phyloP scores from a whole-genome alignment of 2,113 vertebrate genomes.

The Coregonus clupeaformis region DNA sequence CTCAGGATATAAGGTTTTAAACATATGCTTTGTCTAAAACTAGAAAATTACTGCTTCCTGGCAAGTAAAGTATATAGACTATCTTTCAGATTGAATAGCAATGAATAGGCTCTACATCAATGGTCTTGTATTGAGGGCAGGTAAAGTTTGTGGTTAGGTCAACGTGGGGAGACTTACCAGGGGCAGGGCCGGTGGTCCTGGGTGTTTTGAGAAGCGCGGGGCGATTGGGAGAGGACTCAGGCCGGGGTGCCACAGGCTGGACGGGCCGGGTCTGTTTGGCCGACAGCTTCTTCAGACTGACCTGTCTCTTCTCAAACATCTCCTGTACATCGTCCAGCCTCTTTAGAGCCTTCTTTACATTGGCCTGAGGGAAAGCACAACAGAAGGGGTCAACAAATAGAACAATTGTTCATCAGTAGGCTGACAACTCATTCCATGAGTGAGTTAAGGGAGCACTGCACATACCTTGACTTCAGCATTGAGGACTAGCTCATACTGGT shows the following conservation, averaged over 20 bases:
- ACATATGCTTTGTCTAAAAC: not conserved
- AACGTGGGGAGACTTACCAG: slow-evolving; percentile 63
- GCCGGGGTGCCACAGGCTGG: slow-evolving; percentile 90
- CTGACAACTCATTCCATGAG: too few species aligned
- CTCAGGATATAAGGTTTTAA: not conserved
- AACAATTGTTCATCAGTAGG: too few species aligned
- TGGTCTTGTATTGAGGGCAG: not conserved
- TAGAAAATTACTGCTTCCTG: not conserved
- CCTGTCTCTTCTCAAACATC: slow-evolving; percentile 91
- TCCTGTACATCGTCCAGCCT: slow-evolving; percentile 87
- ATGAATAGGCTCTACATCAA: too few species aligned
- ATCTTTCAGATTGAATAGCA: too few species aligned
- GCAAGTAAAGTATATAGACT: too few species aligned
- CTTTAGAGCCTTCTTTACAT: slow-evolving; percentile 81
- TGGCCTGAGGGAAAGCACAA: slow-evolving; percentile 63
- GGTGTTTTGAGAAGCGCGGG: slow-evolving; percentile 74
- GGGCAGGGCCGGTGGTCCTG: slow-evolving; percentile 68
- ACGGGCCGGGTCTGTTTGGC: slow-evolving; percentile 92
- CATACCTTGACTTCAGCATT: slow-evolving; percentile 85
- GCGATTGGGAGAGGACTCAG: slow-evolving; percentile 90
- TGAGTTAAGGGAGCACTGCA: not conserved
- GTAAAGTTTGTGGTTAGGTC: not conserved
- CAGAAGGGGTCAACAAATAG: not conserved
- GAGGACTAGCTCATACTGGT: slow-evolving; percentile 86
- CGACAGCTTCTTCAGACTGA: slow-evolving; percentile 89